Evolutionary conservation across 2,888 invertebrate species (phyloP), one percentile per base, ranked within the genome.

Genomic region (Mamestra brassicae): DNA sequence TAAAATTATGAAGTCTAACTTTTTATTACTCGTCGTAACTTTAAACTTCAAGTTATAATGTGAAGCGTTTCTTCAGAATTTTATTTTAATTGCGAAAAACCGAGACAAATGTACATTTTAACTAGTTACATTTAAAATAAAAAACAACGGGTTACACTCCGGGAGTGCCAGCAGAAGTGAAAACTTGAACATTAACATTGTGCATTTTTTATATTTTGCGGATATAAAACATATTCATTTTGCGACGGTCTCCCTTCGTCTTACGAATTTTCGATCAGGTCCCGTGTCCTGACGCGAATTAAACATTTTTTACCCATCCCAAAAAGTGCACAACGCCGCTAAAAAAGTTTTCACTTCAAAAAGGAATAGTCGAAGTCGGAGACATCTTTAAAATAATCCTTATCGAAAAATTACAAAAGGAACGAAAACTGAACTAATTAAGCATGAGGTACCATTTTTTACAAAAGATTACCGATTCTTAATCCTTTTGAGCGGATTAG

Each of bases 401-500:
- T 13, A 42, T 34, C n/a, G 5, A n/a, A 8, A 52, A 76, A 61
- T 45, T 15, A 10, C 10, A 38, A 50, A 10, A 58, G 1, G 0
- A 47, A 38, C 47, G 5, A 7, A 36, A 58, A 13, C 17, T 7
- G n/a, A 3, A 45, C 42, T 64, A 38, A 65, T 17, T n/a, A 42
- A 36, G 6, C 0, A 5, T 17, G 26, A 26, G 26, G 26, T 26
- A 26, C 26, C 26, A 26, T 26, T 26, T 54, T 61, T 36, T 10
- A 26, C 4, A 47, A 54, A 52, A 17, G 7, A 34, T 13, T 42
- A 11, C 13, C 0, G 10, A 26, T 57, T 17, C 2, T 6, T n/a
- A 58, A 50, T 47, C 50, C 47, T 15, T 58, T n/a, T 65, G 60
- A 38, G 60, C 6, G 45, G 60, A 54, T 76, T 66, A 61, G n/a